A percentile compares a stretch with the other conserved stretches of the same genome.
Evolutionary conservation across 2,888 invertebrate genomes (phyloP).

Genomic region (Elegia similella): DNA sequence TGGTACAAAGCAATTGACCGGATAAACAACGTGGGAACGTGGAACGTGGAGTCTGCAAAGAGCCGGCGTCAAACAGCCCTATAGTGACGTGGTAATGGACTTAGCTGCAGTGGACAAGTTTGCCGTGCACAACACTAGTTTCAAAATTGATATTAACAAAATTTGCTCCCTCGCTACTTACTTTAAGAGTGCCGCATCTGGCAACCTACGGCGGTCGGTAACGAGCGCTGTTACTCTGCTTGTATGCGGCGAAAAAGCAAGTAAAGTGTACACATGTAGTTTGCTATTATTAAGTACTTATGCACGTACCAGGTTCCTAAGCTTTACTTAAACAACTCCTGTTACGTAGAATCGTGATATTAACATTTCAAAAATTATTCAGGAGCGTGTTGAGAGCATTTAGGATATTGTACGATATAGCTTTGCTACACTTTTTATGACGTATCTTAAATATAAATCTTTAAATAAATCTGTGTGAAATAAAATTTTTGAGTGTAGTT

Average conservation of each 20-base stretch:
- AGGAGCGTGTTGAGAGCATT: too few species aligned
- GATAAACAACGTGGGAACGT: constrained; percentile 37
- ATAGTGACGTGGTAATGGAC: constrained; percentile 59
- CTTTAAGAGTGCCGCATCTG: constrained; percentile 17
- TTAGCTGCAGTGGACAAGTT: constrained; percentile 58
- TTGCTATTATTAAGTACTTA: constrained; percentile 4
- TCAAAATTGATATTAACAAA: constrained; percentile 26
- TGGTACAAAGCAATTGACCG: constrained; percentile 51
- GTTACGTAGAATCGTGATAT: not conserved
- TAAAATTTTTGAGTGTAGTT: not conserved
- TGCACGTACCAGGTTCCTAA: not conserved
- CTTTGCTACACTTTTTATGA: too few species aligned
- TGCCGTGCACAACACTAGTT: constrained; percentile 29
- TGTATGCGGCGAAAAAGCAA: constrained; percentile 1
- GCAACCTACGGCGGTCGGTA: constrained; percentile 10
- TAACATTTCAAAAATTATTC: too few species aligned
- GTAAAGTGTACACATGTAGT: constrained; percentile 3
- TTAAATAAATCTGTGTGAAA: not conserved
- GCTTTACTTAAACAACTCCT: not conserved
- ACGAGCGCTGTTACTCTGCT: constrained; percentile 4
- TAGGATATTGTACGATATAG: too few species aligned
- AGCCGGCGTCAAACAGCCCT: constrained; percentile 45
- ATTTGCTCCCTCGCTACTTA: constrained; percentile 18
- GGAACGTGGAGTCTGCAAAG: constrained; percentile 49
- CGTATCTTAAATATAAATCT: too few species aligned